phyloP scores from a whole-genome alignment of 2,888 invertebrate species.

The Drosophila engyochracea region DNA sequence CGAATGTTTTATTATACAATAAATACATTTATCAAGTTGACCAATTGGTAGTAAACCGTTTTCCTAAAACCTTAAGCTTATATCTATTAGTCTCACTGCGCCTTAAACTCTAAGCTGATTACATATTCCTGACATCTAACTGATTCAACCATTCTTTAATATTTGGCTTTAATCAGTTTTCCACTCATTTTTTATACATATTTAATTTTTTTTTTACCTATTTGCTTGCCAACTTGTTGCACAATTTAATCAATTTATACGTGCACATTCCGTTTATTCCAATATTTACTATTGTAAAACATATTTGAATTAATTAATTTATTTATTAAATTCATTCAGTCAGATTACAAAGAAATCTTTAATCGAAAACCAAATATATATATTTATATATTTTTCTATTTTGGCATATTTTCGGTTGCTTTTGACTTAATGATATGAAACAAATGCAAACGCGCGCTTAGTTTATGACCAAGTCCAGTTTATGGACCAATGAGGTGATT shows the following conservation, averaged over 20 bases:
- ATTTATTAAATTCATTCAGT: constrained; percentile 54
- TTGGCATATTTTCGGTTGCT: constrained; percentile 75
- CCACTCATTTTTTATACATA: constrained; percentile 15
- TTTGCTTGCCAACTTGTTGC: constrained; percentile 68
- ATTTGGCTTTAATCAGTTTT: constrained; percentile 30
- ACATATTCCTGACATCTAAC: constrained; percentile 36
- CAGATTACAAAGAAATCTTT: constrained; percentile 45
- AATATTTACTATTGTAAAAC: constrained; percentile 29
- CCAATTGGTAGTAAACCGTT: constrained; percentile 40
- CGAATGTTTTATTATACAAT: constrained; percentile 42
- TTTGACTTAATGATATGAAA: constrained; percentile 76
- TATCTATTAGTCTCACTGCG: constrained; percentile 49
- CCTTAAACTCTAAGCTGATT: constrained; percentile 37
- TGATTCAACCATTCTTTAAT: constrained; percentile 23
- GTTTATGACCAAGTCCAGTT: constrained; percentile 86
- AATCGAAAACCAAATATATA: constrained; percentile 61
- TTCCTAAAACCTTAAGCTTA: constrained; percentile 28
- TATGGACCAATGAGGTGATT: constrained; percentile 86
- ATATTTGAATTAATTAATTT: constrained; percentile 59
- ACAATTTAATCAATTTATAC: constrained; percentile 55
- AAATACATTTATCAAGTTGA: constrained; percentile 48
- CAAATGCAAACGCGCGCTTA: constrained; percentile 79
- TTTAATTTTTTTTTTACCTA: constrained; percentile 35
- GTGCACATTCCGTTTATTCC: constrained; percentile 59
- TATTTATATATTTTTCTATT: constrained; percentile 64